phyloP scores from a whole-genome alignment of 2,113 vertebrate species.

The Xenopus borealis region DNA sequence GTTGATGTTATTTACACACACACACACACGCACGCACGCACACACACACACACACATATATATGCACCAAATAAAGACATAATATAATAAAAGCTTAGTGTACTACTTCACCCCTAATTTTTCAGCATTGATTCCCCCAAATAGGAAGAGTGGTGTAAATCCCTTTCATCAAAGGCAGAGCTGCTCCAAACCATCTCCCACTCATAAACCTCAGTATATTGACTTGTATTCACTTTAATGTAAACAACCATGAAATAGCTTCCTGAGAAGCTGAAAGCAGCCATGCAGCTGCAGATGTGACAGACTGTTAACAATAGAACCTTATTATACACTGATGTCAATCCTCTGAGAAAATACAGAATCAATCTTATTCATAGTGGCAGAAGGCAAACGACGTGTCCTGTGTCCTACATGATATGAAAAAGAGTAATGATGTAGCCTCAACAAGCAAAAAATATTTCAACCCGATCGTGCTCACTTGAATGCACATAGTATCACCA shows the following conservation, averaged over 20 bases:
- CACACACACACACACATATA: too few relatives aligned
- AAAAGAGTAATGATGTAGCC: not conserved
- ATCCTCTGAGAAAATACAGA: not conserved
- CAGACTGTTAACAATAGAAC: not conserved
- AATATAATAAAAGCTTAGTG: not conserved
- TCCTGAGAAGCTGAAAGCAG: not conserved
- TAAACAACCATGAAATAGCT: conserved; percentile 3
- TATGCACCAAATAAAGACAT: too few relatives aligned
- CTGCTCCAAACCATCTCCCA: not conserved
- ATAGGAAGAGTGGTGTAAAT: not conserved
- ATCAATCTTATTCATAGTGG: not conserved
- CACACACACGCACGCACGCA: too few relatives aligned
- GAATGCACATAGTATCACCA: not conserved
- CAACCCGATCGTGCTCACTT: not conserved
- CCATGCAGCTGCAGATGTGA: not conserved
- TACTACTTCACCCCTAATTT: not conserved
- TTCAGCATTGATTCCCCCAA: too few relatives aligned
- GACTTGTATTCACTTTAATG: not conserved
- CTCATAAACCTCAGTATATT: conserved; percentile 1
- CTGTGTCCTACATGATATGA: not conserved
- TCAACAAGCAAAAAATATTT: not conserved
- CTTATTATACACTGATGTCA: conserved; percentile 4
- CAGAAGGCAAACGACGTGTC: not conserved
- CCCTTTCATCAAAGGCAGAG: not conserved
- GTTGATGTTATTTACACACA: too few relatives aligned